A percentile compares a stretch with the other conserved stretches of the same genome.
Conservation (phyloP, 2,888 invertebrate species). For the Cheilosia grossa region DNA sequence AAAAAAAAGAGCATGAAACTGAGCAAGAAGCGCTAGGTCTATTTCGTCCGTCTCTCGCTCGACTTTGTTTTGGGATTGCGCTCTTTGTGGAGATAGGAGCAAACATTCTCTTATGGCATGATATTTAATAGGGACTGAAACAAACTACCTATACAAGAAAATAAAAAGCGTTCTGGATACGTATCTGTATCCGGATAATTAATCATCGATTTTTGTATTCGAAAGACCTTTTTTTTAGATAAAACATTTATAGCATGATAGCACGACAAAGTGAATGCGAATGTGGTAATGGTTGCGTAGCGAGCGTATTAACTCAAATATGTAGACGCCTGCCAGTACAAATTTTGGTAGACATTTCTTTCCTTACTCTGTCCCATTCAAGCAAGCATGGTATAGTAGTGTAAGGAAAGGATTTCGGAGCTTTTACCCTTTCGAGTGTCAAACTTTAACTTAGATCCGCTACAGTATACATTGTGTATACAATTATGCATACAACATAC, state of each 20-base stretch:
- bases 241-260: constrained; percentile 2
- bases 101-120: constrained; percentile 14
- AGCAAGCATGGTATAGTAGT: too few species aligned
- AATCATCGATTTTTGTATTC: constrained; percentile 16
- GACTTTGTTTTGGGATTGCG: constrained; percentile 22
- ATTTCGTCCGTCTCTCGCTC: constrained; percentile 9
- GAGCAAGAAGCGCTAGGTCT: constrained; percentile 37
- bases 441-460: too few species aligned
- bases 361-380: too few species aligned
- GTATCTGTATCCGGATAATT: constrained; percentile 25
- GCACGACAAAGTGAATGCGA: constrained; percentile 12
- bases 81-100: constrained; percentile 16
- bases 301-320: background rate
- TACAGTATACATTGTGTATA: too few species aligned
- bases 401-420: too few species aligned
- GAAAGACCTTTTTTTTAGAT: constrained; percentile 6
- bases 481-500: too few species aligned
- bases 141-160: constrained; percentile 15
- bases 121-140: background rate
- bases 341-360: too few species aligned
- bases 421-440: too few species aligned
- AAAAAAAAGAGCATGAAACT: constrained; percentile 31
- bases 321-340: background rate
- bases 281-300: background rate
- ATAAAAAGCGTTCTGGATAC: background rate